Conservation (phyloP, 2,113 vertebrate species). For the Hippotragus niger region DNA sequence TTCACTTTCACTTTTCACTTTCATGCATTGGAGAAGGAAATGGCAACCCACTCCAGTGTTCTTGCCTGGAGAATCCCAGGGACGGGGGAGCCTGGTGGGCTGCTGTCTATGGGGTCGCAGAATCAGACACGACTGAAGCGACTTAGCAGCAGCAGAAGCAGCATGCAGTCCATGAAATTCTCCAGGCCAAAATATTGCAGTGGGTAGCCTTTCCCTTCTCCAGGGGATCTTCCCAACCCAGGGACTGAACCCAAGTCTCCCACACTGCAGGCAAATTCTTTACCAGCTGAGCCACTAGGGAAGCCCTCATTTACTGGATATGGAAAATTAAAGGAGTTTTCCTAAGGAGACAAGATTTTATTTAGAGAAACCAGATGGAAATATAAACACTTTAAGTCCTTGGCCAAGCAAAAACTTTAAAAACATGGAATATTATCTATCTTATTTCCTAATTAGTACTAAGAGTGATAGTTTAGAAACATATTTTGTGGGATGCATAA, state of each 20-base stretch:
- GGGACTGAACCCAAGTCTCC: background rate
- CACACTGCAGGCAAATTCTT: background rate
- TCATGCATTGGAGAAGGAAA: background rate
- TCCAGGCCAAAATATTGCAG: background rate
- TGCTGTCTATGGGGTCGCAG: rapidly evolving
- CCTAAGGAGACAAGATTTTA: background rate
- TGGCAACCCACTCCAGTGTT: background rate
- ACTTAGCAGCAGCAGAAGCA: background rate
- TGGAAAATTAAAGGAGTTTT: background rate
- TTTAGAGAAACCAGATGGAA: background rate
- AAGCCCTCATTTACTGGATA: background rate
- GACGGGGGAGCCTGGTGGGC: background rate
- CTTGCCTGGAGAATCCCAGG: background rate
- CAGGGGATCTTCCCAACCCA: background rate
- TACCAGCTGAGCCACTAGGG: background rate
- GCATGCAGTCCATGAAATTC: background rate
- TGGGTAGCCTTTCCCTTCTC: background rate
- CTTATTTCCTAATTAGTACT: background rate
- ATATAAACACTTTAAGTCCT: background rate
- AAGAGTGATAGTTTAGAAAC: background rate
- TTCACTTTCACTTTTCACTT: background rate
- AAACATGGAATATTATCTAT: background rate
- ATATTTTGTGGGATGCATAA: background rate
- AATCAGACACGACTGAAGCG: rapidly evolving
- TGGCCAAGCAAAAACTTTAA: background rate